Evolutionary conservation across 2,797 vertebrate genomes (phyloP).

Genomic region (Eidolon dupreanum): DNA sequence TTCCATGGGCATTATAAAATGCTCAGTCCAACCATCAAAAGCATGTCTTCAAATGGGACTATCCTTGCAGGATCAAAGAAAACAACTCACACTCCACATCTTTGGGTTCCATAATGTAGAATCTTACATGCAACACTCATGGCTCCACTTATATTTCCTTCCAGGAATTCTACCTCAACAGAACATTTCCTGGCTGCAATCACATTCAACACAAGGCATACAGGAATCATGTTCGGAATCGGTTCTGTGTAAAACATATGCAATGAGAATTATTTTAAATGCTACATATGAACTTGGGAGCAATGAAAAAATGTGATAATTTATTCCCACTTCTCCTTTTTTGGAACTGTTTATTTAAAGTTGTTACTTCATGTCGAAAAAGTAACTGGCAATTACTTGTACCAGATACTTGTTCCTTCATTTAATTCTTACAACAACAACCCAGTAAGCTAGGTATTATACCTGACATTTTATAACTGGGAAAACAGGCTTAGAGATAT

Average conservation of each 20-base stretch:
- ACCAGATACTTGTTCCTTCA: neutral
- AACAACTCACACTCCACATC: neutral
- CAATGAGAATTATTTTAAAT: neutral
- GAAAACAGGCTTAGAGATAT: neutral
- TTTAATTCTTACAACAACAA: neutral
- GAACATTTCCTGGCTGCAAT: neutral
- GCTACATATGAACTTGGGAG: neutral
- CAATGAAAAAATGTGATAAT: neutral
- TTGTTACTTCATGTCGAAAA: neutral
- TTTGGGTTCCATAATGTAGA: neutral
- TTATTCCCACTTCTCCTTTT: neutral
- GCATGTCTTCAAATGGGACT: neutral
- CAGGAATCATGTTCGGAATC: neutral
- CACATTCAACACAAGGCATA: neutral
- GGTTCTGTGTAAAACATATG: neutral
- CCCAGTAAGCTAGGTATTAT: neutral
- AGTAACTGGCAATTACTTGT: neutral
- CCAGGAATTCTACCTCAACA: neutral
- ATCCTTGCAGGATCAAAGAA: neutral
- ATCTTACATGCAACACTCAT: neutral
- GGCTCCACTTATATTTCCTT: neutral
- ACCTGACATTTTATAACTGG: neutral
- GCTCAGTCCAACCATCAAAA: neutral
- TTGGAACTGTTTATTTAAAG: neutral
- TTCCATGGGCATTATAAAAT: neutral